Conservation (phyloP, 2,797 vertebrate species). For the Cynopterus sphinx region DNA sequence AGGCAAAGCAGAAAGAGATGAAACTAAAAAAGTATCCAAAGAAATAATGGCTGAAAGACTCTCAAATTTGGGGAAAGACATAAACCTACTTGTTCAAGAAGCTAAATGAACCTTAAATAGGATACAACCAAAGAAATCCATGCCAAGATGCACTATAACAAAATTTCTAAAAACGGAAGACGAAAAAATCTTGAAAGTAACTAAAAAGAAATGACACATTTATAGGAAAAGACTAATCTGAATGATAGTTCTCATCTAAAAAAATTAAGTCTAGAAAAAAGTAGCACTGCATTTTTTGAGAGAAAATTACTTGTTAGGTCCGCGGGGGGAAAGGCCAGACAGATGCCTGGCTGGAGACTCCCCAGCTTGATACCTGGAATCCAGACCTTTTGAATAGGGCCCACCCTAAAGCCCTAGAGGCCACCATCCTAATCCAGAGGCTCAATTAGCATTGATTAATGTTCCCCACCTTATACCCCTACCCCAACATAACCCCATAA, state of each 20-base stretch:
- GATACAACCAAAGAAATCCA: neutral
- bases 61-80: neutral
- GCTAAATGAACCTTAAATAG: neutral
- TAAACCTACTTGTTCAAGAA: neutral
- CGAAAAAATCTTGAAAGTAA: neutral
- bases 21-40: neutral
- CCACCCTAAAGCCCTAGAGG: too few species aligned
- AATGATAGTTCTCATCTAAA: neutral
- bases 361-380: too few species aligned
- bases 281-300: neutral
- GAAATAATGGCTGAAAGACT: neutral
- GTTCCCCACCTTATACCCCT: too few species aligned
- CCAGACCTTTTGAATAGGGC: too few species aligned
- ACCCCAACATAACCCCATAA: too few species aligned
- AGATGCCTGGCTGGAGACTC: too few species aligned
- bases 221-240: neutral
- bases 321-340: too few species aligned
- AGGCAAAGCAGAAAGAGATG: neutral
- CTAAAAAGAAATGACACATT: neutral
- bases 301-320: neutral
- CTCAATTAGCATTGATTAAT: too few species aligned
- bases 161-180: neutral
- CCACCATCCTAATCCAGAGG: too few species aligned
- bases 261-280: neutral
- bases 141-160: neutral